Evolutionary conservation across 1,140 invertebrate genomes (phyloP).

Genomic region (Drosophila ogumai): DNA sequence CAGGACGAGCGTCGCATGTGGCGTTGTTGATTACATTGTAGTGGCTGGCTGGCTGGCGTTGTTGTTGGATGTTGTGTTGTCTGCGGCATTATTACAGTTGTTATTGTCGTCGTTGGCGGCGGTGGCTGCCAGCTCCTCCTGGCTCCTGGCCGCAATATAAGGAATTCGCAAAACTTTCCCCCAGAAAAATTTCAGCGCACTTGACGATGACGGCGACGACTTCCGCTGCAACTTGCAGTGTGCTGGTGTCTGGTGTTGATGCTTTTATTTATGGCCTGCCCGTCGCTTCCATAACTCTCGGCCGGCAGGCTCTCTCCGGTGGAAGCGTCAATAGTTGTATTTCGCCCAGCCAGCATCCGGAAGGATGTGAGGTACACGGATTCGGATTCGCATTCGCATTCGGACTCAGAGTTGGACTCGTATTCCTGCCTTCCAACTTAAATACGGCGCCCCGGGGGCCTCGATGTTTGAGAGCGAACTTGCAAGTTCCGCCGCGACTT

Average conservation of each 20-base stretch:
- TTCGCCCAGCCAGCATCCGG: slow-evolving; percentile 42
- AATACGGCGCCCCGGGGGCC: slow-evolving; percentile 63
- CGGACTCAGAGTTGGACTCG: background rate
- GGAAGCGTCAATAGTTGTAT: slow-evolving; percentile 79
- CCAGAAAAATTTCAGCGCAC: slow-evolving; percentile 70
- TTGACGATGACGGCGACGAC: slow-evolving; percentile 72
- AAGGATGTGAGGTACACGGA: slow-evolving; percentile 69
- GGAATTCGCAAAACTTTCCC: slow-evolving; percentile 77
- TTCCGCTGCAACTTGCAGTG: slow-evolving; percentile 77
- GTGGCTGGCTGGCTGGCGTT: slow-evolving; percentile 46
- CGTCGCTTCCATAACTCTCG: slow-evolving; percentile 54
- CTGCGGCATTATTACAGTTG: slow-evolving; percentile 78
- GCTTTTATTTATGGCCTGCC: slow-evolving; percentile 68
- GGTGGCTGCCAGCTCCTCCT: background rate
- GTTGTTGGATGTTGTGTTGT: slow-evolving; percentile 65
- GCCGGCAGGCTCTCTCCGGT: slow-evolving; percentile 44
- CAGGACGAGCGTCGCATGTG: slow-evolving; percentile 64
- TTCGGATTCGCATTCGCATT: slow-evolving; percentile 4
- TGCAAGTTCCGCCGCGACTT: slow-evolving; percentile 65
- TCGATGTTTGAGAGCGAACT: slow-evolving; percentile 62
- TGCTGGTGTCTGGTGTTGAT: slow-evolving; percentile 77
- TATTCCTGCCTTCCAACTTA: slow-evolving; percentile 58
- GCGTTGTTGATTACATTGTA: slow-evolving; percentile 78
- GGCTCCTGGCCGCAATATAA: slow-evolving; percentile 54
- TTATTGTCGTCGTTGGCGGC: slow-evolving; percentile 59